Evolutionary conservation across 2,888 invertebrate genomes (phyloP).

Genomic region (Oxystoma pomonae): DNA sequence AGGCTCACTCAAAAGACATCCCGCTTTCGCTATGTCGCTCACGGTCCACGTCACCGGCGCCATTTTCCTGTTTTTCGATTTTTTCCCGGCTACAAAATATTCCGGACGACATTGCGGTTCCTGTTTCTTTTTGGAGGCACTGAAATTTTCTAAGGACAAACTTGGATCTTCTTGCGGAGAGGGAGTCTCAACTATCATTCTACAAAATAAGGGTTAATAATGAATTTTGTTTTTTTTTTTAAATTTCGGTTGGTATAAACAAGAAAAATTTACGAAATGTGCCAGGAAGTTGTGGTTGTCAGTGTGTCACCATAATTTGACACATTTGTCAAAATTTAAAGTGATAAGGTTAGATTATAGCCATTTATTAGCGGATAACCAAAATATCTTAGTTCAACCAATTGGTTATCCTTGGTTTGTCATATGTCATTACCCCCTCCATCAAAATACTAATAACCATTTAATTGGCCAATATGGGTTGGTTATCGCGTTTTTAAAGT

Average conservation of each 20-base stretch:
- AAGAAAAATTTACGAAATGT: background rate
- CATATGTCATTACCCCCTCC: no score
- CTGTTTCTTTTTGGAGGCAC: conserved; percentile 5
- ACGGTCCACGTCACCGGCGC: conserved; percentile 44
- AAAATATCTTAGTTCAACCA: no score
- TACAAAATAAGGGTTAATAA: no score
- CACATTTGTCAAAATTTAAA: no score
- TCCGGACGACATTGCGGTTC: conserved; percentile 7
- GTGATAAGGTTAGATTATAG: no score
- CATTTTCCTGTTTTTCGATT: conserved; percentile 14
- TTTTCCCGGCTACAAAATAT: background rate
- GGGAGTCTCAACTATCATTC: conserved; percentile 28
- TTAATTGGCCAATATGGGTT: no score
- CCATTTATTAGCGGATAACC: no score
- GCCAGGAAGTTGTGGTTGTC: no score
- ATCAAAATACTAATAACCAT: no score
- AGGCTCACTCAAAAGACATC: conserved; percentile 52
- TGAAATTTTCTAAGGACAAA: background rate
- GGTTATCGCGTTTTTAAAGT: no score
- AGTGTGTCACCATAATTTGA: background rate
- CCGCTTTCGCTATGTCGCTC: conserved; percentile 55
- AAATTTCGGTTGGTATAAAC: background rate
- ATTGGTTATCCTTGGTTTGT: no score
- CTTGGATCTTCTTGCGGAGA: background rate
- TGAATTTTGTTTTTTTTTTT: background rate